Base-by-base conservation (phyloP, 2,113 vertebrate species). In the Suncus etruscus region DNA sequence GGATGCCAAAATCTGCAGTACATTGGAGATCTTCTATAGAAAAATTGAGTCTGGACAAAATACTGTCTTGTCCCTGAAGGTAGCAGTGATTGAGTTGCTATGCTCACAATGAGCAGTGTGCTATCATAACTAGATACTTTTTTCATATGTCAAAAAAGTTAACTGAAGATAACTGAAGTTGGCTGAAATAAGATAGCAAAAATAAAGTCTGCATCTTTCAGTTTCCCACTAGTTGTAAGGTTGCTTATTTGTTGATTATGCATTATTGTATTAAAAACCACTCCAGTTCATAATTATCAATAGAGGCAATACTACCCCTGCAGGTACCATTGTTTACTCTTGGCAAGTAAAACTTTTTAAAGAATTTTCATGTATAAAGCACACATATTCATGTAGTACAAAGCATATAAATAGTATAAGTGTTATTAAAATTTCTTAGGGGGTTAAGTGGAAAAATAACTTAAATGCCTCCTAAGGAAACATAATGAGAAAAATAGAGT, bases 21-120 rank as follows among this genome's bases (percentile, higher is more conserved):
- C 93, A 83, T 76, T 90, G 81, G 48, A 16, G 27, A 47, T 48
- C 45, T 20, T 47, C 29, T 6, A 29, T 25, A 66, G 29, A 72
- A 54, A 9, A 84, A n/a, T 58, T 78, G 54, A 18, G 31, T 90
- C 78, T 90, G 24, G 7, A 74, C 18, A 32, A 93, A 82, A 74
- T 24, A 11, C 22, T 6, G 0, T 25, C 6, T 29, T 2, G 1
- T 87, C 63, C 47, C n/a, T 15, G 8, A 81, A 54, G 51, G 65
- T 11, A 91, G 4, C 0, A 25, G 14, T n/a, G 45, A n/a, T 25
- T 25, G 58, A 70, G 24, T 31, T 31, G 9, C 14, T 11, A n/a
- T 54, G 24, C 6, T 29, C 39, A 31, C 2, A 0, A 2, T 24
- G 29, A 66, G 29, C 8, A 15, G 2, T 2, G 24, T 18, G 11